Base-by-base conservation (phyloP, 2,113 vertebrate species). In the Petrocephalus zakoni region DNA sequence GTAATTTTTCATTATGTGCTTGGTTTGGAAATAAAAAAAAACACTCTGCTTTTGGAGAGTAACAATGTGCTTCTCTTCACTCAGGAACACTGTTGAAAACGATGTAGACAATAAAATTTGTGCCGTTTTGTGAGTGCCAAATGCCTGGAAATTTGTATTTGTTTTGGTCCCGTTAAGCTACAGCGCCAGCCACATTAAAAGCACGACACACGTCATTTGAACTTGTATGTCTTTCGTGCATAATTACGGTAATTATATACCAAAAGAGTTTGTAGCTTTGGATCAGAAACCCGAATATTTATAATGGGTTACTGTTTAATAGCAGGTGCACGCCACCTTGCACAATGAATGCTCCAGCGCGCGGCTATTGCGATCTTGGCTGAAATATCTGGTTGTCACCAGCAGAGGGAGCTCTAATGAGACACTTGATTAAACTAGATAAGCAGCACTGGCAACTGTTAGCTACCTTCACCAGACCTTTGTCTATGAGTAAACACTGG, bases 1-100 rank as follows among this genome's bases (percentile, higher is more conserved):
- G 83, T 91, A 83, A 82, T 89, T 90, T 88, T 89, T 87, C 90
- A 89, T 89, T 89, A 49, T 89, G 84, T 72, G 83, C 61, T 86
- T 78, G 34, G 29, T 86, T 86, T 37, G 85, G 84, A 52, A 86
- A 72, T 86, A 83, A 37, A 88, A 81, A 88, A 56, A 83, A 84
- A 53, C 25, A 47, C 75, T 88, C 87, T 37, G 22, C 64, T 78
- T 86, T 89, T 86, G 88, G 19, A 86, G 19, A 55, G 47, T 61
- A 56, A 87, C 87, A 87, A 87, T 68, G 87, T 88, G 64, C 34
- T 85, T 85, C 55, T 86, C 22, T 61, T 51, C 46, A 64, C 82
- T 88, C 82, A 68, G 81, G 42, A 25, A 85, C 37, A 29, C 52
- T 85, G 88, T 89, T 91, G 89, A 91, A 90, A 29, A 90, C 46